Evolutionary conservation across 2,797 vertebrate genomes (phyloP).

Genomic region (Morelia viridis): DNA sequence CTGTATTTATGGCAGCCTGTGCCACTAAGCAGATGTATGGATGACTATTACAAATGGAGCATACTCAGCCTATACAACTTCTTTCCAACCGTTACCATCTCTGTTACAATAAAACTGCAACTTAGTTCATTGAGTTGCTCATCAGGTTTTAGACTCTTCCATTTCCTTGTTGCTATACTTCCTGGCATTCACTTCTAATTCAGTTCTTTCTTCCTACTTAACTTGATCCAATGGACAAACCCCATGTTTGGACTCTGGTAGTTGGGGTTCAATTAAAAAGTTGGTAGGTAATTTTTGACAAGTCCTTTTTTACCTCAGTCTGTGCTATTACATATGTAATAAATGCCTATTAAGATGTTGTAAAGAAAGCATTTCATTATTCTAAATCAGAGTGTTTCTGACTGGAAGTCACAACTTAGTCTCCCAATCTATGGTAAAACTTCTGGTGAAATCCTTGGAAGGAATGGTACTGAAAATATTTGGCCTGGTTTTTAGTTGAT

Average conservation of each 20-base stretch:
- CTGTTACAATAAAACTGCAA: background rate
- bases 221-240: background rate
- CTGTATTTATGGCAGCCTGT: slow-evolving; percentile 52
- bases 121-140: background rate
- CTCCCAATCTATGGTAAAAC: background rate
- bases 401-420: background rate
- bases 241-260: background rate
- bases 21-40: slow-evolving; percentile 51
- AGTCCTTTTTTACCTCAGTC: background rate
- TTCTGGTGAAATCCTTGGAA: background rate
- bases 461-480: background rate
- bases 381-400: background rate
- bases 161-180: background rate
- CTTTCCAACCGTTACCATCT: slow-evolving; percentile 6
- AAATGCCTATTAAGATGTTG: background rate
- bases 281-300: background rate
- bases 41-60: slow-evolving; percentile 26
- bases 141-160: slow-evolving; percentile 8
- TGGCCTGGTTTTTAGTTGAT: background rate
- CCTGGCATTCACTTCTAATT: background rate
- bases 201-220: background rate
- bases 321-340: background rate
- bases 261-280: background rate
- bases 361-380: background rate
- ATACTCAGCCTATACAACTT: slow-evolving; percentile 14